Conservation (phyloP, 2,888 invertebrate species). For the Listrodromus nycthemerus region DNA sequence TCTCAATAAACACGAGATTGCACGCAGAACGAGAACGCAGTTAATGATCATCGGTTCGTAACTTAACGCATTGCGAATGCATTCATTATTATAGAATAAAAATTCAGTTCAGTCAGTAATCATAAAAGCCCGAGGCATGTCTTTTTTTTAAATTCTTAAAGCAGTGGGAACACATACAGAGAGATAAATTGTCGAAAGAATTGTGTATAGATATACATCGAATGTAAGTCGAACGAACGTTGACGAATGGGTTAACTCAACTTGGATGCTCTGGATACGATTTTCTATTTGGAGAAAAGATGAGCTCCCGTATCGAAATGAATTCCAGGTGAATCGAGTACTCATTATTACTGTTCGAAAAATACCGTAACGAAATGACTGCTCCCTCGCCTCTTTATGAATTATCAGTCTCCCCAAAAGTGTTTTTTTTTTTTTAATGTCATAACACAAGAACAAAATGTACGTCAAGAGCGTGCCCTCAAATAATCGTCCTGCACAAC, state of each 20-base stretch:
- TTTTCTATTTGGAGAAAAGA: constrained; percentile 18
- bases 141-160: constrained; percentile 11
- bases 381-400: constrained; percentile 12
- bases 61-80: constrained; percentile 35
- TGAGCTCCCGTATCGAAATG: neutral
- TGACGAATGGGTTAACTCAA: constrained; percentile 8
- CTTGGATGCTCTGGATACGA: constrained; percentile 12
- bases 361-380: neutral
- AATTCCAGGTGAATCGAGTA: neutral
- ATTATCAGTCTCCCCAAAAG: constrained; percentile 32
- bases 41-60: constrained; percentile 43
- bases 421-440: constrained; percentile 25
- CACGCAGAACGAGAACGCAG: constrained; percentile 71
- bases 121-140: constrained; percentile 57
- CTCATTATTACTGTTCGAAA: constrained; percentile 6
- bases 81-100: constrained; percentile 19
- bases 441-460: constrained; percentile 44
- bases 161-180: neutral
- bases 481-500: constrained; percentile 53
- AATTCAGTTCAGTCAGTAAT: constrained; percentile 54
- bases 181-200: constrained; percentile 6
- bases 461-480: constrained; percentile 33
- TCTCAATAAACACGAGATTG: constrained; percentile 50
- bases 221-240: constrained; percentile 3
- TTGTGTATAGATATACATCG: constrained; percentile 7